Percentiles rank a stretch among this genome's conserved stretches.
Evolutionary conservation across 2,113 vertebrate species (phyloP).

Genomic region (Benthochromis sp.): DNA sequence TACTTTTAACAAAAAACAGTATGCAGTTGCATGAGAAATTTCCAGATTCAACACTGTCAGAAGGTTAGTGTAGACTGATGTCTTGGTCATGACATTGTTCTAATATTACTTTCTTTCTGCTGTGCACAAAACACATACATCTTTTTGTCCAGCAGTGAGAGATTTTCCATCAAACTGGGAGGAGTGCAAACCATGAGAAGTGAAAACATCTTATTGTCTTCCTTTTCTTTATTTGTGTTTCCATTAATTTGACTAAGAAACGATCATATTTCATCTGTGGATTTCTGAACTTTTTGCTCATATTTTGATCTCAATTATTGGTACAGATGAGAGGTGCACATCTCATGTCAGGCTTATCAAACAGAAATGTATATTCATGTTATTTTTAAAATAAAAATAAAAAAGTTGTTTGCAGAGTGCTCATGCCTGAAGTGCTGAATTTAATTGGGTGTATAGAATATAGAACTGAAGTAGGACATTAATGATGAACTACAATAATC

Average conservation of each 20-base stretch:
- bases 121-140: background rate
- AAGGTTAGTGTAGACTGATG: background rate
- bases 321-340: background rate
- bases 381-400: background rate
- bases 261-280: background rate
- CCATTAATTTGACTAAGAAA: background rate
- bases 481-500: slow-evolving; percentile 25
- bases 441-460: slow-evolving; percentile 50
- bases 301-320: background rate
- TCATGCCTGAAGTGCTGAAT: slow-evolving; percentile 35
- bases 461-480: slow-evolving; percentile 25
- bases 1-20: background rate
- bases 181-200: background rate
- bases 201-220: background rate
- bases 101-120: background rate
- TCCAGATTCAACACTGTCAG: background rate
- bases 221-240: background rate
- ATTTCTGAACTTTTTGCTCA: background rate
- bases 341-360: background rate
- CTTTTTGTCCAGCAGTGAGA: background rate
- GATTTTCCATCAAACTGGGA: background rate
- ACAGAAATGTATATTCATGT: background rate
- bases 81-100: background rate
- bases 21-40: background rate
- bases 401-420: slow-evolving; percentile 4